Percentiles rank a stretch among this genome's conserved stretches.
These are phyloP conservation scores for Eulacestoma nigropectus DNA, from an alignment of 2,113 vertebrate species.

Conservation along the genomic window DNA sequence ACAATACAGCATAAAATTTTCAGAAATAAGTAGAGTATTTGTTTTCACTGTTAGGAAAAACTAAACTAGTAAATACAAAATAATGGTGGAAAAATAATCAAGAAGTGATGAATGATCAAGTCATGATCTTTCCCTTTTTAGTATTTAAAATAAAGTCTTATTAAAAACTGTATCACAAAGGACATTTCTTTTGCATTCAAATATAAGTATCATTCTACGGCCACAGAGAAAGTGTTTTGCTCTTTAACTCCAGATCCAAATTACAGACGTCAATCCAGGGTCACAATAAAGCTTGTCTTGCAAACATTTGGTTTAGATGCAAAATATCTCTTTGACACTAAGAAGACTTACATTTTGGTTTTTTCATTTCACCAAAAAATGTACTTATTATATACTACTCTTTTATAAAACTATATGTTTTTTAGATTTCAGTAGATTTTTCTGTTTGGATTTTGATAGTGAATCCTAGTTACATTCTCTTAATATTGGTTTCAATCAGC, in stretches of 20 bases:
- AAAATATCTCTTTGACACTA: not conserved
- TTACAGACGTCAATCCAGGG: not conserved
- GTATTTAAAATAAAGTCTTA: not conserved
- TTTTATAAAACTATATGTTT: not conserved
- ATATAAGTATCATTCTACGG: not conserved
- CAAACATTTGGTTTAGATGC: not conserved
- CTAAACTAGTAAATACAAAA: not conserved
- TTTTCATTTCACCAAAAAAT: not conserved
- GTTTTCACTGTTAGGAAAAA: not conserved
- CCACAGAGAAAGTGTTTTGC: not conserved
- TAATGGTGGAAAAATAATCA: rapidly evolving
- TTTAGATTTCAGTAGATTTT: not conserved
- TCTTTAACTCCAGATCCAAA: not conserved
- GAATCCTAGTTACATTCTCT: not conserved
- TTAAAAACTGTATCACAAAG: not conserved
- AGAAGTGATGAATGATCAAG: not conserved
- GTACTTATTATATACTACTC: not conserved
- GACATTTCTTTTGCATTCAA: not conserved
- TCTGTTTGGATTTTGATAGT: not conserved
- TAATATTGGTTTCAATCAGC: not conserved
- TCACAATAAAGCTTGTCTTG: not conserved
- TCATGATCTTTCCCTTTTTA: not conserved
- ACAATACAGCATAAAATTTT: not conserved
- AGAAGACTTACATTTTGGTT: not conserved
- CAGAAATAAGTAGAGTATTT: not conserved